A percentile compares a stretch with the other conserved stretches of the same genome.
Evolutionary conservation across 2,888 invertebrate species (phyloP).

Genomic region (Sarcophaga caerulescens): DNA sequence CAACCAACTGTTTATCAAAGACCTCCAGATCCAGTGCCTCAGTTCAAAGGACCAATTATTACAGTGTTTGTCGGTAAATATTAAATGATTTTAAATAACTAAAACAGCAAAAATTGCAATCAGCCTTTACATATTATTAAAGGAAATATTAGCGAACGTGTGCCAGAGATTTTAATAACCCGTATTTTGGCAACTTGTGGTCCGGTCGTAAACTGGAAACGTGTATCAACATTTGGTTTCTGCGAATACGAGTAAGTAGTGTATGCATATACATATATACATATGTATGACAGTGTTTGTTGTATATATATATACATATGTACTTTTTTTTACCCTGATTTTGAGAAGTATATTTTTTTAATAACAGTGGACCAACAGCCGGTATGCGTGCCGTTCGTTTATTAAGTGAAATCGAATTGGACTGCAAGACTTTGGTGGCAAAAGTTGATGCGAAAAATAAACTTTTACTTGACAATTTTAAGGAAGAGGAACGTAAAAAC

Average conservation of each 20-base stretch:
- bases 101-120: neutral
- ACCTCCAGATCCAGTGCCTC: slow-evolving; percentile 78
- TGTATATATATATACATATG: no score
- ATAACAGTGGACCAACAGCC: slow-evolving; percentile 90
- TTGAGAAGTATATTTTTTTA: neutral
- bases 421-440: slow-evolving; percentile 96
- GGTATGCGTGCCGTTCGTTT: slow-evolving; percentile 96
- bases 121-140: slow-evolving; percentile 49
- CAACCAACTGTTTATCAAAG: slow-evolving; percentile 80
- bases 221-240: slow-evolving; percentile 98
- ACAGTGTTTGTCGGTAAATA: slow-evolving; percentile 96
- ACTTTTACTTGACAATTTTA: slow-evolving; percentile 95
- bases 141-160: slow-evolving; percentile 95
- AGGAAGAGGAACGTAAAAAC: slow-evolving; percentile 86
- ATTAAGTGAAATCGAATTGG: slow-evolving; percentile 95
- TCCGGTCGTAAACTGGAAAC: slow-evolving; percentile 97
- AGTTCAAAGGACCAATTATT: slow-evolving; percentile 90
- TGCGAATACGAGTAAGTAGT: slow-evolving; percentile 91
- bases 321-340: no score
- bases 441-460: slow-evolving; percentile 99
- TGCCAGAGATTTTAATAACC: slow-evolving; percentile 96
- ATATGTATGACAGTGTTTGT: neutral
- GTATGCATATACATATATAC: no score
- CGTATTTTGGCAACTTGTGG: slow-evolving; percentile 96
- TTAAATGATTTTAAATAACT: neutral